Evolutionary conservation across 2,888 invertebrate genomes (phyloP).

Genomic region (Amphipyra berbera): DNA sequence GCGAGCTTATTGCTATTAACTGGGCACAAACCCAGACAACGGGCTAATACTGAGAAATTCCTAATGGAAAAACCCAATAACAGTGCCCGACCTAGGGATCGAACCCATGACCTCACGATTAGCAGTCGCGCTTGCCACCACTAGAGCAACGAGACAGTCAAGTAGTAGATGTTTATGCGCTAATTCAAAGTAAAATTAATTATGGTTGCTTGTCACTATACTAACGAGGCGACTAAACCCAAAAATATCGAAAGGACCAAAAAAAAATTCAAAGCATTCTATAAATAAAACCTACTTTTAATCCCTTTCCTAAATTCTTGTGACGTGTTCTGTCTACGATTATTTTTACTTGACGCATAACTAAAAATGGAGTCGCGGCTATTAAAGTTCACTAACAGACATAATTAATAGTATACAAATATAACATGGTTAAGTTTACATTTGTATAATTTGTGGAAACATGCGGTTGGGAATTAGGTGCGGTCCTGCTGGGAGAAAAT

Average conservation of each 20-base stretch:
- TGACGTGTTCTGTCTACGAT: conserved; percentile 8
- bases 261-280: conserved; percentile 4
- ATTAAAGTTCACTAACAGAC: conserved; percentile 36
- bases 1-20: too few relatives aligned
- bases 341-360: conserved; percentile 38
- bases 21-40: too few relatives aligned
- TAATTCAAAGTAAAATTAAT: too few relatives aligned
- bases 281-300: conserved; percentile 5
- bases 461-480: not conserved
- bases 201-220: not conserved
- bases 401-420: conserved; percentile 38
- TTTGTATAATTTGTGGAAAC: conserved; percentile 3
- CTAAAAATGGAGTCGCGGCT: conserved; percentile 38
- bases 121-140: too few relatives aligned
- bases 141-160: too few relatives aligned
- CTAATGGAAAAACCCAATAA: too few relatives aligned
- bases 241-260: conserved; percentile 4
- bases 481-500: not conserved
- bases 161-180: too few relatives aligned
- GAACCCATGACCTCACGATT: too few relatives aligned
- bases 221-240: not conserved
- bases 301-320: conserved; percentile 18
- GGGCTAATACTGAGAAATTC: too few relatives aligned
- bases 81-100: too few relatives aligned
- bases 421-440: conserved; percentile 23